Conservation (phyloP, 2,113 vertebrate genomes). For the Alethe castanea region DNA sequence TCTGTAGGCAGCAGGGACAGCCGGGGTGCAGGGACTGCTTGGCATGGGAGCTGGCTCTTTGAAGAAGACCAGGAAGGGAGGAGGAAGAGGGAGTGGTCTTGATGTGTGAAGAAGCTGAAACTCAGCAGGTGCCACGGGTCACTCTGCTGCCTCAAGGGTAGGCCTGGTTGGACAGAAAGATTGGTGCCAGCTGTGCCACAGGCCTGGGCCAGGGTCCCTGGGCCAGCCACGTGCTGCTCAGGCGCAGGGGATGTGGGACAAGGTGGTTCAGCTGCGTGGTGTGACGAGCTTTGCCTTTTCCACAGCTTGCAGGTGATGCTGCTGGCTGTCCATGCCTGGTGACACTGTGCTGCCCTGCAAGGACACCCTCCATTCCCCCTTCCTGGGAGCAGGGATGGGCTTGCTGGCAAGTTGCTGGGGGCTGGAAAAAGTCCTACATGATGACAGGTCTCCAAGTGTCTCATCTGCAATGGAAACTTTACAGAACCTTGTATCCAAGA, state of each 20-base stretch:
- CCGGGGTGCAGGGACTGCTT: accelerated
- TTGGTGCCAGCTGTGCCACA: background rate
- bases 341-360: background rate
- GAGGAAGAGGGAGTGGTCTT: background rate
- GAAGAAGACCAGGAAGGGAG: background rate
- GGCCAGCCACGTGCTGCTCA: accelerated
- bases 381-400: too few species aligned
- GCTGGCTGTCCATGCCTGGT: accelerated
- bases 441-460: background rate
- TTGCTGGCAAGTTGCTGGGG: background rate
- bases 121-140: background rate
- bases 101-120: background rate
- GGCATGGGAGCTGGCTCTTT: background rate
- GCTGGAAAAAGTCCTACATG: accelerated
- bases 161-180: background rate
- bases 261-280: too few species aligned
- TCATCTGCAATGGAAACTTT: accelerated
- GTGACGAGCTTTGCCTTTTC: background rate
- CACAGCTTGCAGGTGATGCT: background rate
- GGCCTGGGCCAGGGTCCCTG: background rate
- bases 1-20: background rate
- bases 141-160: background rate
- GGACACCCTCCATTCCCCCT: background rate
- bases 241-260: background rate
- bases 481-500: background rate